A percentile compares a stretch with the other conserved stretches of the same genome.
Evolutionary conservation across 1,140 invertebrate genomes (phyloP).

Genomic region (Trichogramma pretiosum): DNA sequence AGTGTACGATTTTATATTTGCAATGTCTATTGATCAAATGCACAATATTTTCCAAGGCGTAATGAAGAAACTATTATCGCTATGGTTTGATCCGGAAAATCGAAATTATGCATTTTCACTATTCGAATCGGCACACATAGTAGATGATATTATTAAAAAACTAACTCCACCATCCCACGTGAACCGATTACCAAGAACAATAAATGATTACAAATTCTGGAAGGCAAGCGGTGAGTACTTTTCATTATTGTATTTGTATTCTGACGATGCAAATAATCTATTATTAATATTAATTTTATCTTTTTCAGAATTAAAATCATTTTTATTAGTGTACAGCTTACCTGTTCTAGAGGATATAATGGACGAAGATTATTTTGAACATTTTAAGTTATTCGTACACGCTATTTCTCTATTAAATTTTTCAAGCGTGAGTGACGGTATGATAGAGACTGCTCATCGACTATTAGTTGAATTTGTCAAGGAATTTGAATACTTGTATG

Average conservation of each 20-base stretch:
- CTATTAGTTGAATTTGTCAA: conserved; percentile 5
- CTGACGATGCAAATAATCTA: no score
- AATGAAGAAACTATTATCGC: not conserved
- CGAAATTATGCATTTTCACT: not conserved
- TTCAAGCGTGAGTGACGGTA: conserved; percentile 7
- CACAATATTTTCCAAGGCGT: not conserved
- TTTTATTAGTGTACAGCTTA: conserved; percentile 12
- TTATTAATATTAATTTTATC: no score
- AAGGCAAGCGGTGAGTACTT: no score
- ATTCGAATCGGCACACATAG: not conserved
- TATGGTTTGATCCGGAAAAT: not conserved
- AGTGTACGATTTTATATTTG: not conserved
- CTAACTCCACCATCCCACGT: not conserved
- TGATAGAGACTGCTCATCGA: not conserved
- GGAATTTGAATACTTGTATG: conserved; percentile 13
- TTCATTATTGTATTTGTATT: no score
- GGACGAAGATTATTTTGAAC: conserved; percentile 10
- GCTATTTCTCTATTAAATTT: conserved; percentile 5
- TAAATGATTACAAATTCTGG: not conserved
- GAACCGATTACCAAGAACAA: not conserved
- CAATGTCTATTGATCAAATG: not conserved
- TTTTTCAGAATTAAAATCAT: conserved; percentile 16
- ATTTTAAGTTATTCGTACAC: conserved; percentile 11
- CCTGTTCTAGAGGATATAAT: conserved; percentile 12
- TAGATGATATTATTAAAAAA: not conserved